Evolutionary conservation across 1,140 invertebrate genomes (phyloP).

Genomic region (Lycorma delicatula): DNA sequence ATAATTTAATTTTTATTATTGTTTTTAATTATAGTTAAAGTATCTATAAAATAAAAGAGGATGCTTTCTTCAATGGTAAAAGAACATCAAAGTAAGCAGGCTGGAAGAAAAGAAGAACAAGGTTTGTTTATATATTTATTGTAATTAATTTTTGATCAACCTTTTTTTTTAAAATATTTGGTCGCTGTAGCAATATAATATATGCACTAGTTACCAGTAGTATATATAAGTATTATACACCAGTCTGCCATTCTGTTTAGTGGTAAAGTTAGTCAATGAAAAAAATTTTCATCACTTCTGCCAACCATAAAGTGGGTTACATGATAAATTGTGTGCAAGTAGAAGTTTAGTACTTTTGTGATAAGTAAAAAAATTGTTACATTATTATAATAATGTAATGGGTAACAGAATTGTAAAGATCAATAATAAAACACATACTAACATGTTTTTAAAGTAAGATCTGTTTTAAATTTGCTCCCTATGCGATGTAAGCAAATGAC

Average conservation of each 20-base stretch:
- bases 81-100: conserved; percentile 74
- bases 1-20: neutral
- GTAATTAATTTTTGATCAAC: neutral
- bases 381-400: too few relatives aligned
- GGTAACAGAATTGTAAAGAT: too few relatives aligned
- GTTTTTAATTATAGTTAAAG: neutral
- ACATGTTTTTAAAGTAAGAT: too few relatives aligned
- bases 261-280: too few relatives aligned
- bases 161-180: conserved; percentile 6
- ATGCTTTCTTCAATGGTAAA: conserved; percentile 84
- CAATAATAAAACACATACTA: too few relatives aligned
- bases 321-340: too few relatives aligned
- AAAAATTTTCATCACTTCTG: too few relatives aligned
- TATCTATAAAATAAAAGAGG: neutral
- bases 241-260: neutral
- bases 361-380: too few relatives aligned
- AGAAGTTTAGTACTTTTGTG: too few relatives aligned
- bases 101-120: conserved; percentile 68
- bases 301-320: too few relatives aligned
- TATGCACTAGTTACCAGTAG: neutral
- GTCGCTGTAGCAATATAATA: neutral
- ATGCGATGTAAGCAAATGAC: too few relatives aligned
- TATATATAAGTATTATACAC: neutral
- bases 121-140: conserved; percentile 42
- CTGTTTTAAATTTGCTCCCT: too few relatives aligned